Percentiles rank a stretch among this genome's conserved stretches.
Evolutionary conservation across 1,140 invertebrate genomes (phyloP).

Genomic region (Pseudomyrmex concolor): DNA sequence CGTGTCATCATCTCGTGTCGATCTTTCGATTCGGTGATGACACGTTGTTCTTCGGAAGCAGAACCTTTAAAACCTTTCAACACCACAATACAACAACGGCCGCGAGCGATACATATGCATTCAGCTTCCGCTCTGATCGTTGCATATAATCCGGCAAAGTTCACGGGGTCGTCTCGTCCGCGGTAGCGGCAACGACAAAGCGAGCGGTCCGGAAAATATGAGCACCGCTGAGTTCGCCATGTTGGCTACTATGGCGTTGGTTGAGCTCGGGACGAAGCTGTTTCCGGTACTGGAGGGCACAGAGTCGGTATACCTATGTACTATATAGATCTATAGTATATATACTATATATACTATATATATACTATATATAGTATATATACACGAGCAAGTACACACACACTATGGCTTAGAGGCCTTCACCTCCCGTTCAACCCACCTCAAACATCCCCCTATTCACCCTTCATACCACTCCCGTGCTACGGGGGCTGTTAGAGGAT

Average conservation of each 20-base stretch:
- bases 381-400: conserved; percentile 28
- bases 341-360: conserved; percentile 5
- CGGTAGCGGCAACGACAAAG: conserved; percentile 33
- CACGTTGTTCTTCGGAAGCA: conserved; percentile 36
- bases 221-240: conserved; percentile 83
- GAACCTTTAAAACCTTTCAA: conserved; percentile 49
- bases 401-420: conserved; percentile 73
- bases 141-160: conserved; percentile 53
- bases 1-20: conserved; percentile 4
- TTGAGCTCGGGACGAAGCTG: conserved; percentile 81
- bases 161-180: conserved; percentile 55
- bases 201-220: conserved; percentile 71
- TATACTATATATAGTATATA: conserved; percentile 13
- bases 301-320: conserved; percentile 81
- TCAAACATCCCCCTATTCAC: conserved; percentile 67
- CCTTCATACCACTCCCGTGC: conserved; percentile 64
- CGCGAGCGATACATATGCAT: conserved; percentile 48
- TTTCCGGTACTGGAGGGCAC: conserved; percentile 82
- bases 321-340: conserved; percentile 42
- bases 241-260: conserved; percentile 81
- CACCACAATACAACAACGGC: conserved; percentile 35
- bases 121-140: conserved; percentile 46
- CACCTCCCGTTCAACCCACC: conserved; percentile 78
- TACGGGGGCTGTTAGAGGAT: conserved; percentile 74
- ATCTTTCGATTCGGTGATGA: conserved; percentile 31